A percentile compares a stretch with the other conserved stretches of the same genome.
Conservation (phyloP, 2,888 invertebrate species). For the Scotopteryx bipunctaria region DNA sequence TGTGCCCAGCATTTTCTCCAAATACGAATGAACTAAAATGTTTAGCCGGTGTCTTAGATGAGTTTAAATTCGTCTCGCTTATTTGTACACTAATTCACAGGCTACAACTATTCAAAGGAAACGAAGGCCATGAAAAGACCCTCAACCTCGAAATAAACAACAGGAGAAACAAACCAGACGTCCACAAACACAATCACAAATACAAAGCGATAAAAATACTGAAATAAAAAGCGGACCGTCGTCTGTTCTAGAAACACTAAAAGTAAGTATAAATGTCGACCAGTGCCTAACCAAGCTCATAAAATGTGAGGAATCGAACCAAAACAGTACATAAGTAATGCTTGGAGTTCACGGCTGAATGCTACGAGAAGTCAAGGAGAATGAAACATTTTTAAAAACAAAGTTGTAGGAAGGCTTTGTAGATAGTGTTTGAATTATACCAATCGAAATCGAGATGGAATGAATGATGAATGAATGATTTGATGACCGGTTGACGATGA, state of each 20-base stretch:
- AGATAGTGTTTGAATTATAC: no score
- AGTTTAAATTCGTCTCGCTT: conserved; percentile 2
- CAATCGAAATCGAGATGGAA: no score
- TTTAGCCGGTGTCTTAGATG: no score
- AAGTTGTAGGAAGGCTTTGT: no score
- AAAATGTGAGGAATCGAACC: conserved; percentile 48
- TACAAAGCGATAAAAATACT: conserved; percentile 32
- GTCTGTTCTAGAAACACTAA: conserved; percentile 45
- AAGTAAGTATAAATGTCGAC: conserved; percentile 54
- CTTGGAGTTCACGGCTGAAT: no score
- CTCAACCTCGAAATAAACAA: conserved; percentile 34
- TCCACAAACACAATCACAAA: conserved; percentile 38
- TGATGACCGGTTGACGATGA: no score
- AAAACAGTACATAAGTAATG: conserved; percentile 17
- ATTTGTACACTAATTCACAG: not conserved
- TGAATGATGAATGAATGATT: no score
- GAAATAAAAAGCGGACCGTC: conserved; percentile 41
- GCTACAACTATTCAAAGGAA: conserved; percentile 18
- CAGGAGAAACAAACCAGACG: conserved; percentile 36
- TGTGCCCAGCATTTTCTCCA: no score
- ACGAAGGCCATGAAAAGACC: conserved; percentile 28
- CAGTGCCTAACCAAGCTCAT: conserved; percentile 47
- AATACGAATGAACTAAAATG: no score
- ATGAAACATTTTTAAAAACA: no score
- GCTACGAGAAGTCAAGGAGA: no score